Evolutionary conservation across 2,797 vertebrate genomes (phyloP), one percentile per base, ranked within the genome.

Genomic region (Phrynocephalus forsythii): DNA sequence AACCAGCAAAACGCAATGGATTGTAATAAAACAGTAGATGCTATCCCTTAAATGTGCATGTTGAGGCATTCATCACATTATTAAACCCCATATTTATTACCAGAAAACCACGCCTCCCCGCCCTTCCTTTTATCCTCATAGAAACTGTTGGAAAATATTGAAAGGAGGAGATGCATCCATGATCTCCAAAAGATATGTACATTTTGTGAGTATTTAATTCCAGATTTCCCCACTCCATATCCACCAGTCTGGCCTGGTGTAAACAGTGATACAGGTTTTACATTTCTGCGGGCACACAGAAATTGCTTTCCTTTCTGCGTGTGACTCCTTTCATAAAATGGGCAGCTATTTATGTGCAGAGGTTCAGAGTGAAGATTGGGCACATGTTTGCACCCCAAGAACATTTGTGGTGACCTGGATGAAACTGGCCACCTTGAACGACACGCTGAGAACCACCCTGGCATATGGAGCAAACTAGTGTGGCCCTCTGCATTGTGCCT

Each of bases 1-100:
- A 94, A 90, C 84, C 87, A 94, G 11, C 83, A 90, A 75, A 91
- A 80, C 50, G 56, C 88, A 82, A 69, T 77, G 73, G 71, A 75
- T 13, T 33, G 1, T 79, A 79, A 66, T 86, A 77, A 92, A 18
- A 48, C 85, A 24, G 79, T 44, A 60, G 52, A 85, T 67, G 10
- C 16, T 72, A 18, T 79, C 10, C n/a, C n/a, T 69, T 69, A 69
- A 3, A 22, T 69, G 5, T 79, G n/a, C 56, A 6, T 56, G 11
- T 63, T 38, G 56, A 73, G 30, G n/a, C 28, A 30, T 78, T 50
- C 52, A 56, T 56, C 18, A 72, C 33, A 71, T 48, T 80, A 69
- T 4, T 68, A 15, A 48, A 50, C 33, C n/a, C 10, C 22, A 52
- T 48, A 24, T 24, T 30, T 67, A 60, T 28, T 77, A n/a, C 28